Conservation (phyloP, 2,888 invertebrate species). For the Clitarchus hookeri region DNA sequence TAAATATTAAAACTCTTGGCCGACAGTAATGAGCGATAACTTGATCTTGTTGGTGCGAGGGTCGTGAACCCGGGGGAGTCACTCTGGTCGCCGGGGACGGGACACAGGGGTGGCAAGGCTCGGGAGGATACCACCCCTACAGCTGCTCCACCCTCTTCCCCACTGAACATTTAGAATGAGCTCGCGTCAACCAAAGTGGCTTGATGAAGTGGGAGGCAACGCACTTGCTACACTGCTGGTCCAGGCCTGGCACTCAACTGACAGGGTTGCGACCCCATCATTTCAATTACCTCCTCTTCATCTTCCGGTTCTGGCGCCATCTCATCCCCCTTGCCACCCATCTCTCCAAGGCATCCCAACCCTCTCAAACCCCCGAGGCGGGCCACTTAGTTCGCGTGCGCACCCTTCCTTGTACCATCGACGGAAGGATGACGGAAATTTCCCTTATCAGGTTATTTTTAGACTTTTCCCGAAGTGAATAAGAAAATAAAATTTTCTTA, state of each 20-base stretch:
- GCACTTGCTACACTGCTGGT: not conserved
- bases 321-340: not conserved
- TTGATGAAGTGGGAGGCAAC: not conserved
- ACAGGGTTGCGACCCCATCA: not conserved
- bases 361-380: not conserved
- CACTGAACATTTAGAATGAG: not conserved
- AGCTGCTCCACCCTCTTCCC: not conserved
- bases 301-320: not conserved
- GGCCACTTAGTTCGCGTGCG: no score
- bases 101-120: not conserved
- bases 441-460: no score
- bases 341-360: not conserved
- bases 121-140: not conserved
- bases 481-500: no score
- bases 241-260: not conserved
- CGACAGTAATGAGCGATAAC: not conserved
- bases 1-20: not conserved
- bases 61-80: not conserved
- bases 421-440: no score
- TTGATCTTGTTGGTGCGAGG: not conserved
- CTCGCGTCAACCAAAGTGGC: not conserved
- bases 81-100: not conserved
- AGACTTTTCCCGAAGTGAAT: no score
- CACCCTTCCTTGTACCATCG: no score
- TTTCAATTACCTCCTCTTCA: conserved; percentile 11